Conservation (phyloP, 1,140 invertebrate species). For the Drosophila takahashii region DNA sequence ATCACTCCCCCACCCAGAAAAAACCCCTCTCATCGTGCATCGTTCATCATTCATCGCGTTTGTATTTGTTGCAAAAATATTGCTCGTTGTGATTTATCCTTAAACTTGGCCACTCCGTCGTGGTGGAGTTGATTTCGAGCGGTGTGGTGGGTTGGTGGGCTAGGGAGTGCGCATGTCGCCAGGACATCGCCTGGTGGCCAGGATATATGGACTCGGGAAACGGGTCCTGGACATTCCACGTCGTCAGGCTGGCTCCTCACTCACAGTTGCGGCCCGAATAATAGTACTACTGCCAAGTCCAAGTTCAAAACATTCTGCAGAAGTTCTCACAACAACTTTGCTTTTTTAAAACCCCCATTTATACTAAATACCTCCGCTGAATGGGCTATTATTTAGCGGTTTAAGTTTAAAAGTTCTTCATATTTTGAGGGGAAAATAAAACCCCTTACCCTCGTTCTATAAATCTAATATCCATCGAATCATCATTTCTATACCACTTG, state of each 20-base stretch:
- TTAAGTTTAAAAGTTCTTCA: too few species aligned
- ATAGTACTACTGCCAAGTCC: conserved; percentile 38
- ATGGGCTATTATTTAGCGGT: too few species aligned
- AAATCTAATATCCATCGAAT: neutral
- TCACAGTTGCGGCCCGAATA: conserved; percentile 34
- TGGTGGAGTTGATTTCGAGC: conserved; percentile 26
- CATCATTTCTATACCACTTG: neutral
- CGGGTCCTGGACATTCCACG: conserved; percentile 56
- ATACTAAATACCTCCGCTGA: neutral
- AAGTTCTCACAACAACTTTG: neutral
- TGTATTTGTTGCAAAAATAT: conserved; percentile 63
- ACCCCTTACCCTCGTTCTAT: too few species aligned
- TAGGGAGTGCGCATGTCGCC: conserved; percentile 64
- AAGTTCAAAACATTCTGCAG: conserved; percentile 31
- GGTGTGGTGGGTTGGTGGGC: conserved; percentile 38
- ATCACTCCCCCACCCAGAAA: neutral
- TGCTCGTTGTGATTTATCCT: conserved; percentile 74
- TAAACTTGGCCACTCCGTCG: conserved; percentile 65
- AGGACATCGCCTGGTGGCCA: conserved; percentile 46
- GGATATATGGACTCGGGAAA: conserved; percentile 44
- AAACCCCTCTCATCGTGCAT: too few species aligned
- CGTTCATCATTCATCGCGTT: conserved; percentile 13
- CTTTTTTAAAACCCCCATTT: neutral
- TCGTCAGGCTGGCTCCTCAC: conserved; percentile 43
- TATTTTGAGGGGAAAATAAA: too few species aligned